Evolutionary conservation across 2,888 invertebrate species (phyloP), one percentile per base, ranked within the genome.

Genomic region (Oscheius sp.): DNA sequence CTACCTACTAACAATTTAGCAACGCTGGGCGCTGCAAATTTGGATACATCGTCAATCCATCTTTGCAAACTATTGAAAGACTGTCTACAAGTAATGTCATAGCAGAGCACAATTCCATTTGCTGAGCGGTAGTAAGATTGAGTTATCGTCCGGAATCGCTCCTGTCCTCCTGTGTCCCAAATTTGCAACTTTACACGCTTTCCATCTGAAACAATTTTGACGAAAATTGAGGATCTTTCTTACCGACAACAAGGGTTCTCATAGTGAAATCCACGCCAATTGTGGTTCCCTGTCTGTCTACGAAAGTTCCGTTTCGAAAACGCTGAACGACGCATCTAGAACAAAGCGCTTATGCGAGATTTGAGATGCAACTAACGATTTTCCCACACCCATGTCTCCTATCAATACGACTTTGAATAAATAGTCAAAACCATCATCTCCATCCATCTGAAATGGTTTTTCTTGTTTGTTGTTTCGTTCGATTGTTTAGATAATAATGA

Each of bases 191-290:
- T 96, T 81, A 96, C 93, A 90, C 92, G 92, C 88, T 96, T 96
- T 25, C 93, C 93, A 88, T 96, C 95, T 76, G 46, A 23, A 72
- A 37, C 46, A n/a, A 27, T 25, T 33, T 55, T 25, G 53, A 42
- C 29, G 29, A 42, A 20, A 12, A 8, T 2, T 4, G 23, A 17
- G 1, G 17, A 20, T 17, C n/a, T 20, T 5, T 17, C 74, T 31
- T 3, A 64, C 93, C 93, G 88, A 96, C 92, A 79, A 92, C 90
- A 45, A 96, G 91, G 65, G 95, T 96, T 91, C 96, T 96, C 95
- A 96, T 96, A 73, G 95, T 95, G 90, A 96, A 96, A 89, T 96
- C 96, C 68, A 96, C 96, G 75, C 96, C 96, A 87, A 96, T 96
- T 55, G 96, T 96, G 87, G 93, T 95, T 70, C 95, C 95, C 89